A percentile compares a stretch with the other conserved stretches of the same genome.
Evolutionary conservation across 2,888 invertebrate genomes (phyloP).

Genomic region (Gnatocerus cornutus): DNA sequence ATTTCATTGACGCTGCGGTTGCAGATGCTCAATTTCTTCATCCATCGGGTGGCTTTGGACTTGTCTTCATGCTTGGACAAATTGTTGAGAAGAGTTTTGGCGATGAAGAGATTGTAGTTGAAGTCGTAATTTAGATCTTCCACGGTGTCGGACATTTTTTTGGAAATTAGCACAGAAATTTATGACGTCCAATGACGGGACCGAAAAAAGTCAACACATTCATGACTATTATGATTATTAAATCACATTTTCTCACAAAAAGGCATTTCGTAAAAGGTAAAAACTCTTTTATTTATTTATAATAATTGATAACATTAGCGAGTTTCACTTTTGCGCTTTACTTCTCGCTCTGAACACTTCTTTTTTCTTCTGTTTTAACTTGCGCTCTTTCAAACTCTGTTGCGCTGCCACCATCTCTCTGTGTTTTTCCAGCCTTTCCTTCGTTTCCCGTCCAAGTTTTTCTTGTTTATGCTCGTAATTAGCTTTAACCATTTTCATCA

Average conservation of each 20-base stretch:
- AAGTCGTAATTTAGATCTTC: conserved; percentile 73
- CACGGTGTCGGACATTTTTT: conserved; percentile 68
- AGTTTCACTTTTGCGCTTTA: conserved; percentile 70
- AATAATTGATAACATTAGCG: background rate
- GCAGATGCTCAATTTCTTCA: conserved; percentile 71
- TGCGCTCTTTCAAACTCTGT: conserved; percentile 79
- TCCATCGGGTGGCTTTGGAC: conserved; percentile 71
- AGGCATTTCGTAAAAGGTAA: too few relatives aligned
- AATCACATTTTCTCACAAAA: too few relatives aligned
- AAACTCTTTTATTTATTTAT: too few relatives aligned
- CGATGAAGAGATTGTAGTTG: conserved; percentile 73
- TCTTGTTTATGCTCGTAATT: conserved; percentile 83
- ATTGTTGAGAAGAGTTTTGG: conserved; percentile 71
- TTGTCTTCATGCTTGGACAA: conserved; percentile 68
- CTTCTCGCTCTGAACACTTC: conserved; percentile 85
- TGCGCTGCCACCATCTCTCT: conserved; percentile 78
- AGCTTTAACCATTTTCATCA: conserved; percentile 89
- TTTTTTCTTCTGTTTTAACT: conserved; percentile 87
- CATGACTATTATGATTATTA: conserved; percentile 4
- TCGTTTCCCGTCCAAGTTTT: conserved; percentile 79
- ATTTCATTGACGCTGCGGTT: conserved; percentile 72
- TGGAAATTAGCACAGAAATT: conserved; percentile 37
- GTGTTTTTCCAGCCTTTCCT: conserved; percentile 79
- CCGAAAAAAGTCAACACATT: conserved; percentile 19
- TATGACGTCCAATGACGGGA: conserved; percentile 38